Evolutionary conservation across 2,113 vertebrate genomes (phyloP).

Genomic region (Pygoscelis antarcticus): DNA sequence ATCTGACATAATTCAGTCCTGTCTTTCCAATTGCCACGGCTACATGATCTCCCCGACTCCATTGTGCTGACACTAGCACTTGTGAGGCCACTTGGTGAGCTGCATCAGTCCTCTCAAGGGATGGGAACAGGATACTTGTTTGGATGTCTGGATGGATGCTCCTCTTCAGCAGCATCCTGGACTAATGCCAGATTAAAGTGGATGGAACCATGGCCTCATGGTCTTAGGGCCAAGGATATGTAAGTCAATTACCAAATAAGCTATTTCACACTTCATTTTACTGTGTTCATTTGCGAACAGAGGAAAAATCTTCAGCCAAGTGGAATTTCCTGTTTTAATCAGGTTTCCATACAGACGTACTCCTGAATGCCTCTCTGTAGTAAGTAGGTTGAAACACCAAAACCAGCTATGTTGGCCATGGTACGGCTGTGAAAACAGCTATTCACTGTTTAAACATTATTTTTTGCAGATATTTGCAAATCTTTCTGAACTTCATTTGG

Average conservation of each 20-base stretch:
- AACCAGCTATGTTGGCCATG: neutral
- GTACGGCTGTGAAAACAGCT: neutral
- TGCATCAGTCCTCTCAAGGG: too few species aligned
- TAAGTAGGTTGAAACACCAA: neutral
- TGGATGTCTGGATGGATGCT: neutral
- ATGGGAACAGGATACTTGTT: fast-evolving
- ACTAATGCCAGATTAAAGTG: neutral
- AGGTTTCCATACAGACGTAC: neutral
- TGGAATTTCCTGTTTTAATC: neutral
- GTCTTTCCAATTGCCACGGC: neutral
- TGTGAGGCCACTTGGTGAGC: neutral
- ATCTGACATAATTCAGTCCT: neutral
- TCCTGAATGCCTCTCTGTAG: neutral
- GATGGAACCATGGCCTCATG: neutral
- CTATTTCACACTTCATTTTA: neutral
- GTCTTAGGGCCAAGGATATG: neutral
- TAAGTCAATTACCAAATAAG: neutral
- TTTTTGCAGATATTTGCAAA: neutral
- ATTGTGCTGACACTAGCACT: neutral
- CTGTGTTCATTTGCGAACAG: neutral
- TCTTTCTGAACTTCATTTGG: neutral
- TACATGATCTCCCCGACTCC: neutral
- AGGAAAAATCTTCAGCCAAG: neutral
- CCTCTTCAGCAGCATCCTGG: neutral
- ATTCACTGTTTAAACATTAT: neutral